A percentile compares a stretch with the other conserved stretches of the same genome.
Conservation (phyloP, 2,113 vertebrate species). For the Peromyscus maniculatus region DNA sequence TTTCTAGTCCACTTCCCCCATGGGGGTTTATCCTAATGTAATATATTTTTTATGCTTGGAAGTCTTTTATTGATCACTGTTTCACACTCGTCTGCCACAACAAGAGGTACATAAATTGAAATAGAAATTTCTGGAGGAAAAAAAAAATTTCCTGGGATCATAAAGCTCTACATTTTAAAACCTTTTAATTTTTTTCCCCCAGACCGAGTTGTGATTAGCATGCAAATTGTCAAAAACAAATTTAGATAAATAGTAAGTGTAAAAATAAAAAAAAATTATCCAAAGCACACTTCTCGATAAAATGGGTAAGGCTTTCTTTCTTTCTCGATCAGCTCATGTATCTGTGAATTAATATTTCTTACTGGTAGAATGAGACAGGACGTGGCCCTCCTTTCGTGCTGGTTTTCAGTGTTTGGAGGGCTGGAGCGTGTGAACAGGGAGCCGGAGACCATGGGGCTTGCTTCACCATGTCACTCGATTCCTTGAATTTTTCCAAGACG, state of each 20-base stretch:
- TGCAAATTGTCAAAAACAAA: slow-evolving; percentile 65
- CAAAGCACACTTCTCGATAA: slow-evolving; percentile 46
- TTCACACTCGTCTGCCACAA: slow-evolving; percentile 72
- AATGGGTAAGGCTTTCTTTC: slow-evolving; percentile 20
- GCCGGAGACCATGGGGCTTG: background rate
- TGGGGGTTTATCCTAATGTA: slow-evolving; percentile 67
- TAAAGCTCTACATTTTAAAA: slow-evolving; percentile 60
- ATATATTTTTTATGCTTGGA: slow-evolving; percentile 74
- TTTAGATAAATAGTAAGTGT: slow-evolving; percentile 53
- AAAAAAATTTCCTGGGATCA: slow-evolving; percentile 13
- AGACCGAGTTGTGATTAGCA: slow-evolving; percentile 65
- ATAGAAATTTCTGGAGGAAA: slow-evolving; percentile 67
- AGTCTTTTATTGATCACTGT: slow-evolving; percentile 79
- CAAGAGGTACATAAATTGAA: slow-evolving; percentile 74
- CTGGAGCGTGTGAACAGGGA: background rate
- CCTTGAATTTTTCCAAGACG: slow-evolving; percentile 52
- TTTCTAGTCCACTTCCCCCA: slow-evolving; percentile 65
- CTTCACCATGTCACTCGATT: background rate
- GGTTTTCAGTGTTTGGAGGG: background rate
- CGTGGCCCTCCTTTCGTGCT: background rate
- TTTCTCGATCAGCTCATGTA: background rate
- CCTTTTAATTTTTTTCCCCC: background rate
- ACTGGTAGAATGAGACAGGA: slow-evolving; percentile 10
- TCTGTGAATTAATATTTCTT: slow-evolving; percentile 55
- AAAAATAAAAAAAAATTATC: slow-evolving; percentile 47